Evolutionary conservation across 2,888 invertebrate genomes (phyloP), one percentile per base, ranked within the genome.

Genomic region (Eremobia ochroleuca): DNA sequence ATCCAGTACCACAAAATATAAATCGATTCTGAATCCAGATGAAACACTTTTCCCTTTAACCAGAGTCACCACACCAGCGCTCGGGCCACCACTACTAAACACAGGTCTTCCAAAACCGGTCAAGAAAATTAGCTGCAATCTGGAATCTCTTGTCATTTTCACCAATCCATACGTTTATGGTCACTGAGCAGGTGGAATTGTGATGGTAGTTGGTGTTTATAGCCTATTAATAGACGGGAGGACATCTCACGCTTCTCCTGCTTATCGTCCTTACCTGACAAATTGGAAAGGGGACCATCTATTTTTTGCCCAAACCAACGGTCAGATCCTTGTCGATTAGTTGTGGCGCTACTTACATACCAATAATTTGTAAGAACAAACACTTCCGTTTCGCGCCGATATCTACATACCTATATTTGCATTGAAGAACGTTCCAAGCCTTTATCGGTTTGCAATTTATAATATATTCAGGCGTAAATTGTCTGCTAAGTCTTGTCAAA

Each of bases 401-500:
- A 34, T 18, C n/a, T 8, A 49, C 49, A 28, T 65, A 52, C 31
- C 25, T 40, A 3, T 25, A 28, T 49, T n/a, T 40, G 4, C 73
- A 11, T 70, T 43, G 15, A 69, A 40, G 2, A 21, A 21, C 25
- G 13, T 40, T 13, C 18, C 13, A 43, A 37, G 5, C 0, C n/a
- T 61, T 61, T 5, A 31, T 25, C 1, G 21, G n/a, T 34, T 55
- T 62, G 55, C 64, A 58, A 49, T 74, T 34, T 75, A 46, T n/a
- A n/a, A n/a, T n/a, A n/a, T 15, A 40, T 75, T n/a, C 13, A 46
- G 46, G 31, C 18, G 13, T 49, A 21, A 49, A 65, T 59, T 59
- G n/a, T 34, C n/a, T 64, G n/a, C 21, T 62, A 52, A 37, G 37
- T 40, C 31, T 40, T 65, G 9, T 40, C 25, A 65, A 79, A 79